These are phyloP conservation scores for Entelurus aequoreus DNA, from an alignment of 2,113 vertebrate genomes.

Conservation along the genomic window DNA sequence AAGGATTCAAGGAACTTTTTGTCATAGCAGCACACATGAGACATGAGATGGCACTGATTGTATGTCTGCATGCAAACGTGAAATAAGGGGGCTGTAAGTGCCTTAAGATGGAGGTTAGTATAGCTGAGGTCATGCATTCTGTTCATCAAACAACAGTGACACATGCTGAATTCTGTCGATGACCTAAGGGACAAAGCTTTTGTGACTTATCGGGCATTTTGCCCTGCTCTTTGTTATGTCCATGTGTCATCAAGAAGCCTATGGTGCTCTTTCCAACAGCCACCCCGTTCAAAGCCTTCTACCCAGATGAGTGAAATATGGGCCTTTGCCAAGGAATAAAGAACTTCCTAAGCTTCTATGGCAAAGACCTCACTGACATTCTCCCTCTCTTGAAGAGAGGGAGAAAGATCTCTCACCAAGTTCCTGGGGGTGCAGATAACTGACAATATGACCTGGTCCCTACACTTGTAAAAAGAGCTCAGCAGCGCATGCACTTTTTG, in stretches of 20 bases:
- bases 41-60: no score
- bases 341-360: slow-evolving; percentile 40
- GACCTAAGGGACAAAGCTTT: slow-evolving; percentile 56
- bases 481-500: no score
- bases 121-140: slow-evolving; percentile 19
- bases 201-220: slow-evolving; percentile 57
- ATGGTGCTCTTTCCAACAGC: slow-evolving; percentile 55
- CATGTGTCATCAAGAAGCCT: slow-evolving; percentile 56
- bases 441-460: no score
- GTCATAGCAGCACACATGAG: no score
- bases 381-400: no score
- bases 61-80: slow-evolving; percentile 14
- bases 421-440: no score
- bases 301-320: slow-evolving; percentile 28
- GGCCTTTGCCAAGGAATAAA: slow-evolving; percentile 37
- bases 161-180: slow-evolving; percentile 39
- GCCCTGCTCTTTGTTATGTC: slow-evolving; percentile 56
- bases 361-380: no score
- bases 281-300: slow-evolving; percentile 47
- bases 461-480: no score
- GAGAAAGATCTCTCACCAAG: no score
- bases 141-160: slow-evolving; percentile 30
- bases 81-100: slow-evolving; percentile 45
- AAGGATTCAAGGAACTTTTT: no score
- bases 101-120: slow-evolving; percentile 46